Percentiles rank a stretch among this genome's conserved stretches.
Evolutionary conservation across 1,140 invertebrate genomes (phyloP).

Genomic region (Eueides isabella): DNA sequence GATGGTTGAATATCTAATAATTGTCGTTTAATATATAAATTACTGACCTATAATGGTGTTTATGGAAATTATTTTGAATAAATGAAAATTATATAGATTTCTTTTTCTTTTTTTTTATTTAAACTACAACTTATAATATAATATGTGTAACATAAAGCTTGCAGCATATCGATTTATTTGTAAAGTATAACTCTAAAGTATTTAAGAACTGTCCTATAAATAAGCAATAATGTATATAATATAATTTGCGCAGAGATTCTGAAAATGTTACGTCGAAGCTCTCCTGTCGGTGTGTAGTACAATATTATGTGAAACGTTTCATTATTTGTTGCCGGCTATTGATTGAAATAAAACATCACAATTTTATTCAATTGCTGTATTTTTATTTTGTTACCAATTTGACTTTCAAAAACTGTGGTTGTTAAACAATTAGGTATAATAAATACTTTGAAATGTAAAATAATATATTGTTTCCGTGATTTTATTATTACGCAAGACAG

Average conservation of each 20-base stretch:
- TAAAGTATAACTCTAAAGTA: background rate
- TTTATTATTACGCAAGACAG: too few relatives aligned
- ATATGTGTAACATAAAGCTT: background rate
- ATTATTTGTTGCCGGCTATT: slow-evolving; percentile 65
- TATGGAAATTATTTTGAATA: background rate
- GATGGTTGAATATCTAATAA: background rate
- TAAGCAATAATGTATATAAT: slow-evolving; percentile 14
- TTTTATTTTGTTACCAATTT: slow-evolving; percentile 28
- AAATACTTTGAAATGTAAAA: too few relatives aligned
- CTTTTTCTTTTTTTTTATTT: background rate
- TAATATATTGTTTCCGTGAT: too few relatives aligned
- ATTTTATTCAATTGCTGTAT: slow-evolving; percentile 55
- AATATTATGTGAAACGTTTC: slow-evolving; percentile 29
- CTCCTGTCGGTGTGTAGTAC: slow-evolving; percentile 26
- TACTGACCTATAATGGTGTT: background rate
- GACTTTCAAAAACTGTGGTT: too few relatives aligned
- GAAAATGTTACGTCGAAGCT: slow-evolving; percentile 34
- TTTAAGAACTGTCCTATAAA: slow-evolving; percentile 9
- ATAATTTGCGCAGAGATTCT: slow-evolving; percentile 18
- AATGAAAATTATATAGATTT: too few relatives aligned
- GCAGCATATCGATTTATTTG: background rate
- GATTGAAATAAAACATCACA: slow-evolving; percentile 77
- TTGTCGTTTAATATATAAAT: background rate
- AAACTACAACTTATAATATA: background rate
- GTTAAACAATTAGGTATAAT: too few relatives aligned